Evolutionary conservation across 2,797 vertebrate species (phyloP).

Genomic region (Mormyrops attenuatus): DNA sequence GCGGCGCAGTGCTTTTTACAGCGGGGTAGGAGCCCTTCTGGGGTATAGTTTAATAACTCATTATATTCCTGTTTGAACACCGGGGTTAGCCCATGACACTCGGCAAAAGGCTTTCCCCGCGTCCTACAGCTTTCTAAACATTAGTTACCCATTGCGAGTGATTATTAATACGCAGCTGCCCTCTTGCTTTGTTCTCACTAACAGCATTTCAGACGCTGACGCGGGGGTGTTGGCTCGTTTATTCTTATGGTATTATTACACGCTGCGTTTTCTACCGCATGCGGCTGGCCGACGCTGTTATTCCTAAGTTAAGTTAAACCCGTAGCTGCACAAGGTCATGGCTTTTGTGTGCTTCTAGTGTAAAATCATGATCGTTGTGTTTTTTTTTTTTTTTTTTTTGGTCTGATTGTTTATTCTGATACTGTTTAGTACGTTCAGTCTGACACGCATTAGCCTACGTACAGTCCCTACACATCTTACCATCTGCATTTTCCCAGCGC

Average conservation of each 20-base stretch:
- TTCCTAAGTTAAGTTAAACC: background rate
- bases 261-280: background rate
- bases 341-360: constrained; percentile 5
- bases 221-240: background rate
- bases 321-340: background rate
- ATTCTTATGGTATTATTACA: background rate
- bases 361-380: background rate
- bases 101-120: background rate
- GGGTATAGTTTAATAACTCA: background rate
- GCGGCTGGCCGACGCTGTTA: background rate
- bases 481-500: background rate
- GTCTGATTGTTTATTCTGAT: background rate
- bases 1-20: background rate
- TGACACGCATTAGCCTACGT: background rate
- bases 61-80: constrained; percentile 10
- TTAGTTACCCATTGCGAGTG: constrained; percentile 12
- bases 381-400: background rate
- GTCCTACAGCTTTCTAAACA: background rate
- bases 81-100: constrained; percentile 3
- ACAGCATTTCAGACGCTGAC: background rate
- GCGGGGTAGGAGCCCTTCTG: background rate
- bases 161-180: background rate
- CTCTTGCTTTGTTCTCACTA: background rate
- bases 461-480: background rate
- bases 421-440: background rate